phyloP scores from a whole-genome alignment of 2,888 invertebrate species.

The Hemaris fuciformis region DNA sequence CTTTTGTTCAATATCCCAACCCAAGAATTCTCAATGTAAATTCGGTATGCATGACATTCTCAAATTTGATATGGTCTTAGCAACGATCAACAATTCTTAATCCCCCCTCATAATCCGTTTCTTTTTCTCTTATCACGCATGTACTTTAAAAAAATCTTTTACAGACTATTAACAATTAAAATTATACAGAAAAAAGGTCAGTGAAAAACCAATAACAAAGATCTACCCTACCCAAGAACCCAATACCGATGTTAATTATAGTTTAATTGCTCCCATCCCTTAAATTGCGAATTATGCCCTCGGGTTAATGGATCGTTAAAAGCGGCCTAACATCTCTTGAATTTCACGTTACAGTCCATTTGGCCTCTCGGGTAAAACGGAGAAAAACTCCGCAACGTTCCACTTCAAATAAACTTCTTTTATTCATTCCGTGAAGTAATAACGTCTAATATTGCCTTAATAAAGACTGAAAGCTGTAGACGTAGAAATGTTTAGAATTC shows the following conservation, averaged over 20 bases:
- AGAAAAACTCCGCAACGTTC: not conserved
- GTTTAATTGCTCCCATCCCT: not conserved
- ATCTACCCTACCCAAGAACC: not conserved
- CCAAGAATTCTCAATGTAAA: no score
- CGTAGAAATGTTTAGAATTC: not conserved
- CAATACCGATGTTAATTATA: not conserved
- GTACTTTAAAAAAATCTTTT: no score
- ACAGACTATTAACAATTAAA: no score
- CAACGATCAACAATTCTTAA: no score
- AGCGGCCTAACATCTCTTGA: not conserved
- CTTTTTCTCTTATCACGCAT: no score
- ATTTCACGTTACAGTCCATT: conserved; percentile 14
- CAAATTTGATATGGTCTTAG: no score
- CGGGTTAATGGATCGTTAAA: conserved; percentile 4
- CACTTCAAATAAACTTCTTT: not conserved
- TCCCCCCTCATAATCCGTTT: no score
- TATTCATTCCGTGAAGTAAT: not conserved
- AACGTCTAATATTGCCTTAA: not conserved
- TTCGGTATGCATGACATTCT: no score
- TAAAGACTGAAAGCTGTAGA: not conserved
- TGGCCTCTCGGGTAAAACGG: not conserved
- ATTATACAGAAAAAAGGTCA: not conserved
- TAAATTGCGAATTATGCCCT: not conserved
- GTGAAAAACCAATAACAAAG: not conserved
- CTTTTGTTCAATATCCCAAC: no score